Evolutionary conservation across 2,888 invertebrate species (phyloP).

Genomic region (Heliconius erato): DNA sequence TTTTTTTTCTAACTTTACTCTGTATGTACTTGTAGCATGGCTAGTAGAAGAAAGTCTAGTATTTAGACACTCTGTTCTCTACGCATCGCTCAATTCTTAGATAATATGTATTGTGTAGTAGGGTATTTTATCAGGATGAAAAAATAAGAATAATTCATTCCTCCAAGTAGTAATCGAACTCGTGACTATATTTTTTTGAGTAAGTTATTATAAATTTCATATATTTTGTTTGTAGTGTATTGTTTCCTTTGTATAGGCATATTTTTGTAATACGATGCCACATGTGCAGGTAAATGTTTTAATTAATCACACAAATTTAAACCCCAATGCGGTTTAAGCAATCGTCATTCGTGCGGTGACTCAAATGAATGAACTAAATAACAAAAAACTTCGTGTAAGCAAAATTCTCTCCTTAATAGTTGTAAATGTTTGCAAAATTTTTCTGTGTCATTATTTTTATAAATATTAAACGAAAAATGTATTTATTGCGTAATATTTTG

Average conservation of each 20-base stretch:
- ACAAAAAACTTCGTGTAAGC: not conserved
- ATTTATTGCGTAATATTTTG: too few species aligned
- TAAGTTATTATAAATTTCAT: not conserved
- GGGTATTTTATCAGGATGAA: too few species aligned
- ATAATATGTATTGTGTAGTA: too few species aligned
- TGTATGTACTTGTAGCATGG: not conserved
- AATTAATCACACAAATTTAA: conserved; percentile 4
- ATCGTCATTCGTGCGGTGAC: not conserved
- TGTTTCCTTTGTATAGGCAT: not conserved
- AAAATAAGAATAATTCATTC: too few species aligned
- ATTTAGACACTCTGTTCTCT: too few species aligned
- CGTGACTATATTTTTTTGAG: too few species aligned
- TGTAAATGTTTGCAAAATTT: not conserved
- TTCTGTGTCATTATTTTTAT: not conserved
- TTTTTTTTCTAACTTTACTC: not conserved
- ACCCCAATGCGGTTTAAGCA: not conserved
- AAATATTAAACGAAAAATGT: not conserved
- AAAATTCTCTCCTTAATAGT: not conserved
- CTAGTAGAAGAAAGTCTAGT: not conserved
- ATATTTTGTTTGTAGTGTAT: not conserved
- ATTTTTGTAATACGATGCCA: not conserved
- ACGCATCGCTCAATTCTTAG: too few species aligned
- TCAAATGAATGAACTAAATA: not conserved
- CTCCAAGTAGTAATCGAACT: too few species aligned
- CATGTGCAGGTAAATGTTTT: conserved; percentile 12